Evolutionary conservation across 2,797 vertebrate species (phyloP).

Genomic region (Sebastes itinus): DNA sequence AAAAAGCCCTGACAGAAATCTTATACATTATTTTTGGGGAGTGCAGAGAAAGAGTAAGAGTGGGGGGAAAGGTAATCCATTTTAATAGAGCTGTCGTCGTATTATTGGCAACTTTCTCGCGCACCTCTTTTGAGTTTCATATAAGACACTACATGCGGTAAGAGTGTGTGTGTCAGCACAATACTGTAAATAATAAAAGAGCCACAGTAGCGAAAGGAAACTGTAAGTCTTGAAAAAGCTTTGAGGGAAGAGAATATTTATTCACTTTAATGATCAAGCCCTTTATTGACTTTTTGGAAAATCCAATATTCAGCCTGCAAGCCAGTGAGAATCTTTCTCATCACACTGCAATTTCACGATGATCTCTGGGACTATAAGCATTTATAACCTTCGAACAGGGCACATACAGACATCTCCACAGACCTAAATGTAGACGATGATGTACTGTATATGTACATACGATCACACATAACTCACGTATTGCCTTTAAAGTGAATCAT

Average conservation of each 20-base stretch:
- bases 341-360: constrained; percentile 73
- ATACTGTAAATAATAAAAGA: constrained; percentile 81
- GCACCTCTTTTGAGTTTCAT: constrained; percentile 65
- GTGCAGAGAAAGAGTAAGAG: constrained; percentile 37
- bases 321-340: constrained; percentile 75
- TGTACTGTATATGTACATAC: neutral
- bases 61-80: constrained; percentile 66
- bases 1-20: constrained; percentile 62
- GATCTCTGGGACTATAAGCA: constrained; percentile 76
- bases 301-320: constrained; percentile 84
- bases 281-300: constrained; percentile 85
- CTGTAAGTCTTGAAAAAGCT: constrained; percentile 78
- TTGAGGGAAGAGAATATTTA: constrained; percentile 84
- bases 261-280: constrained; percentile 85
- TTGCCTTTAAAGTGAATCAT: neutral
- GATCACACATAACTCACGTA: neutral
- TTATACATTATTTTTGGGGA: constrained; percentile 56
- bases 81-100: constrained; percentile 79
- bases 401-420: constrained; percentile 18
- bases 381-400: constrained; percentile 66
- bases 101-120: constrained; percentile 70
- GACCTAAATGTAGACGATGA: constrained; percentile 4
- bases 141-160: constrained; percentile 66
- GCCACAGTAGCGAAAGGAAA: constrained; percentile 65
- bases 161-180: constrained; percentile 78